Evolutionary conservation across 2,113 vertebrate species (phyloP).

Genomic region (Calonectris borealis): DNA sequence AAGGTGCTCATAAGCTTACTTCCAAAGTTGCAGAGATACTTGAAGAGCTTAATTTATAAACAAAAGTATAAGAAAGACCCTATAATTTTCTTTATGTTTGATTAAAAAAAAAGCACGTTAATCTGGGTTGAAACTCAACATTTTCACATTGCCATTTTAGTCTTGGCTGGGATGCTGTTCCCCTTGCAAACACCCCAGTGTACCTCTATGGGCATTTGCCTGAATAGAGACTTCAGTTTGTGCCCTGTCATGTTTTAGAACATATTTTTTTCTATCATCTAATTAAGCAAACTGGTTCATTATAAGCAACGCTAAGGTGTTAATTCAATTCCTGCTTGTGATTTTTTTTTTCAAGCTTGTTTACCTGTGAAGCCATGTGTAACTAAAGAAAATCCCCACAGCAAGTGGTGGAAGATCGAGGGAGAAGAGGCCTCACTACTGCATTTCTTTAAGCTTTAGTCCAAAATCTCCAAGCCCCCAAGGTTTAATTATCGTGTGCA

Average conservation of each 20-base stretch:
- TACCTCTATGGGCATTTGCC: neutral
- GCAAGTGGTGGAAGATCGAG: conserved; percentile 78
- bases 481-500: conserved; percentile 90
- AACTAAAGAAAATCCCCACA: conserved; percentile 91
- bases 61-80: neutral
- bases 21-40: neutral
- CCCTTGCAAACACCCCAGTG: neutral
- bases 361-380: conserved; percentile 93
- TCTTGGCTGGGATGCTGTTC: neutral
- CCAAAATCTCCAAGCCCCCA: conserved; percentile 81
- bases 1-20: neutral
- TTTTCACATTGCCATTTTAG: neutral
- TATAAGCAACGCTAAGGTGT: conserved; percentile 66
- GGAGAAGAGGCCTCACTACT: conserved; percentile 51
- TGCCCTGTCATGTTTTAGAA: conserved; percentile 20
- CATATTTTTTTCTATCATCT: conserved; percentile 52
- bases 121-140: neutral
- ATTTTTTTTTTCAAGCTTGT: conserved; percentile 79
- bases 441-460: conserved; percentile 84
- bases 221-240: neutral
- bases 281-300: conserved; percentile 75
- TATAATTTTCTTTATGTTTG: neutral
- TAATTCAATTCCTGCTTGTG: conserved; percentile 82
- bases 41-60: neutral
- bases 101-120: neutral